Base-by-base conservation (phyloP, 2,797 vertebrate species). In the Acipenser ruthenus region DNA sequence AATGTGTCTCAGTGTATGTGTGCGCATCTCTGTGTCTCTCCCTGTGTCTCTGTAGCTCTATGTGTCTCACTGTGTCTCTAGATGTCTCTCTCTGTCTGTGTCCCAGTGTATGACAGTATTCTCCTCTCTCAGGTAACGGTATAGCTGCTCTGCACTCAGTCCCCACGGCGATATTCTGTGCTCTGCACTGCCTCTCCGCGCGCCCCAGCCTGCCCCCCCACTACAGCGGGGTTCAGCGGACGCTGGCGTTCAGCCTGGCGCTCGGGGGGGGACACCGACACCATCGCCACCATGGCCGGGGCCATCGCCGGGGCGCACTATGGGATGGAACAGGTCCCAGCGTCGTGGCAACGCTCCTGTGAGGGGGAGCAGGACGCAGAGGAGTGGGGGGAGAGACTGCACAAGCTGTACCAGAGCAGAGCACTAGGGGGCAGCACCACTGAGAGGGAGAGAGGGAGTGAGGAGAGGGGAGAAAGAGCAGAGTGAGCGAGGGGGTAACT, bases 201-300 rank as follows among this genome's bases (percentile, higher is more conserved):
- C 87, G 84, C n/a, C 91, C 93, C 0, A 90, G 93, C 68, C 89
- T 99, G 49, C 96, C 96, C 0, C 84, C 88, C 12, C 81, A 70
- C 65, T 96, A 93, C 67, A 90, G 90, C 1, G 90, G 79, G 66
- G 80, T 98, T 74, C 93, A 98, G 79, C 92, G 95, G 84, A 98
- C 95, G 70, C 85, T 99, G 71, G 89, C 93, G 47, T 99, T 93
- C 85, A 94, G 94, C 75, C 86, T 99, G 81, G 95, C 93, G 0
- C 84, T 99, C 70, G 97, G 97, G 3, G 96, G 96, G 97, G 18
- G 97, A 99, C 88, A 99, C 96, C 0, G 96, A 99, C 86, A 99
- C 97, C 79, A 99, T 99, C 50, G 97, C 96, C 65, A 98, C 94
- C 81, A 99, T 99, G 97, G 97, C 97, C 0, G 96, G 95, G 65